A percentile compares a stretch with the other conserved stretches of the same genome.
Evolutionary conservation across 2,888 invertebrate species (phyloP).

Genomic region (Drosophila tripunctata): DNA sequence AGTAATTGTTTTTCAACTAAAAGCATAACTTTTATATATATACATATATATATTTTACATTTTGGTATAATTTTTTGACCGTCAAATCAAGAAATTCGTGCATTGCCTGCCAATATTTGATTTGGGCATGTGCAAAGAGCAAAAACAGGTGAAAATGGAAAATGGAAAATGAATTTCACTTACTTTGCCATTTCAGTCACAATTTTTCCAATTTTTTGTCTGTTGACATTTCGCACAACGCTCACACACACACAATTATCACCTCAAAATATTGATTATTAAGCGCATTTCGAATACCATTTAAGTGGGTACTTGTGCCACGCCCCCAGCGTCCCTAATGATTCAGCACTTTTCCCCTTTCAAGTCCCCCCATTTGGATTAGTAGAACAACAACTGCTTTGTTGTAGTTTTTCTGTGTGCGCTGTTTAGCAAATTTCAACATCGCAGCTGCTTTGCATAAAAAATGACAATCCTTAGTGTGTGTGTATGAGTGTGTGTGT

Average conservation of each 20-base stretch:
- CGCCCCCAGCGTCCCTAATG: neutral
- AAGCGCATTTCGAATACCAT: conserved; percentile 67
- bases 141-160: conserved; percentile 3
- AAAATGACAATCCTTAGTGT: conserved; percentile 56
- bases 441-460: conserved; percentile 69
- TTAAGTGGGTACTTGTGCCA: conserved; percentile 32
- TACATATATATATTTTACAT: neutral
- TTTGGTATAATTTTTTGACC: neutral
- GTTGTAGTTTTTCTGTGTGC: conserved; percentile 52
- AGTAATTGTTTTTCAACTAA: no score
- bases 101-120: neutral
- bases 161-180: neutral
- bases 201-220: neutral
- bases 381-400: conserved; percentile 24
- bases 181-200: conserved; percentile 2
- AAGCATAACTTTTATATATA: no score
- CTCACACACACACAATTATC: conserved; percentile 78
- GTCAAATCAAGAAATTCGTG: neutral
- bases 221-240: conserved; percentile 7
- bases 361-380: neutral
- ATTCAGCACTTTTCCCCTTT: neutral
- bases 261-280: conserved; percentile 76
- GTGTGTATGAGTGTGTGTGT: conserved; percentile 18
- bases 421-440: conserved; percentile 54
- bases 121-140: conserved; percentile 2